Percentiles rank a stretch among this genome's conserved stretches.
Conservation (phyloP, 1,140 invertebrate species). For the Achroia grisella region DNA sequence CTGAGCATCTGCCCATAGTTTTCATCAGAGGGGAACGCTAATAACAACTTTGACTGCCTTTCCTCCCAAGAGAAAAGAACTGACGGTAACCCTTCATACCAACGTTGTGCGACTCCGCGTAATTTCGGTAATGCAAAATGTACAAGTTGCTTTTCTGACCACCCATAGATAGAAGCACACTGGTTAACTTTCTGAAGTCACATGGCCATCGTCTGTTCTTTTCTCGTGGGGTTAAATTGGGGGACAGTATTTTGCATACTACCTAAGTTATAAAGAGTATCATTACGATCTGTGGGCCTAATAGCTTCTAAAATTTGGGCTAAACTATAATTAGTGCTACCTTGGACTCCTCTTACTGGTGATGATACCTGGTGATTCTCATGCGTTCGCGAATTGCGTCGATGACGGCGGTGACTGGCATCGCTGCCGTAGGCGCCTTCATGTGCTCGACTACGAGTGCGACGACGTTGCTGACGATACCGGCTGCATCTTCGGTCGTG, state of each 20-base stretch:
- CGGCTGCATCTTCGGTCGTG: no score
- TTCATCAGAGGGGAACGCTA: neutral
- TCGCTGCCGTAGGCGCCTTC: no score
- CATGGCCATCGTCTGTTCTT: conserved; percentile 5
- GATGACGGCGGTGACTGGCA: no score
- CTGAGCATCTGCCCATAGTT: conserved; percentile 1
- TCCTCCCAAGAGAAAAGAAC: conserved; percentile 2
- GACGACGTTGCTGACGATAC: no score
- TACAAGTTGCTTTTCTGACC: conserved; percentile 1
- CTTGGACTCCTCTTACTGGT: no score
- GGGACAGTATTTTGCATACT: conserved; percentile 5
- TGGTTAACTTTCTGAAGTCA: conserved; percentile 2
- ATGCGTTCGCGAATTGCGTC: no score
- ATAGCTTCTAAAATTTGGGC: no score
- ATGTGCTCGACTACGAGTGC: no score
- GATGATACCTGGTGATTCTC: no score
- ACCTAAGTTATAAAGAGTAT: neutral
- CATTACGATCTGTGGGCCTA: no score
- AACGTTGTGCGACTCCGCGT: neutral
- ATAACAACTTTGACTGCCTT: neutral
- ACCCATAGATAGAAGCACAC: neutral
- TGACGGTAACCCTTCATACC: conserved; percentile 2
- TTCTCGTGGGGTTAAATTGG: no score
- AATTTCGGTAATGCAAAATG: neutral
- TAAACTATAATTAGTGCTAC: no score